Evolutionary conservation across 2,797 vertebrate genomes (phyloP).

Genomic region (Sebastes kiyomatsui): DNA sequence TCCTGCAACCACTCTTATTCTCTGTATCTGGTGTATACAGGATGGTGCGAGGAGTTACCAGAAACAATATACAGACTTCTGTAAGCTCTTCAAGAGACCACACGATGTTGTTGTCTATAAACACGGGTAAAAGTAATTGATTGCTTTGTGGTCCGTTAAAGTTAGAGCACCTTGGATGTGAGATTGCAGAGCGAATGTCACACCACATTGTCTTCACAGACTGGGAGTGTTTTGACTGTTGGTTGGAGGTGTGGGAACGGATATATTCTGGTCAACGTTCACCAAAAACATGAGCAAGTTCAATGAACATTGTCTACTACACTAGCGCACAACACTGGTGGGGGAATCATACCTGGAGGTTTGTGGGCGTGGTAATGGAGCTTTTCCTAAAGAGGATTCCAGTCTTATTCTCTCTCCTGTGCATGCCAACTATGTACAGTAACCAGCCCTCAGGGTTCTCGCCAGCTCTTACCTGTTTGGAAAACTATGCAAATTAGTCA

Average conservation of each 20-base stretch:
- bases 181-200: constrained; percentile 14
- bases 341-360: constrained; percentile 28
- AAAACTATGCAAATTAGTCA: constrained; percentile 50
- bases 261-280: not conserved
- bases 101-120: not conserved
- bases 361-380: constrained; percentile 37
- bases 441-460: constrained; percentile 41
- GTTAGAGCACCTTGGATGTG: not conserved
- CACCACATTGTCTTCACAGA: not conserved
- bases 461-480: constrained; percentile 28
- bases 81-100: not conserved
- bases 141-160: not conserved
- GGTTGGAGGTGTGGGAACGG: constrained; percentile 6
- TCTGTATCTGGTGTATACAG: not conserved
- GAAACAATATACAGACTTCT: not conserved
- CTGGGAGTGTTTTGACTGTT: constrained; percentile 27
- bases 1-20: not conserved
- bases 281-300: not conserved
- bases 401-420: constrained; percentile 34
- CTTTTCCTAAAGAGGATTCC: constrained; percentile 32
- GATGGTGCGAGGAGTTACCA: not conserved
- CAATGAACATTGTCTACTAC: not conserved
- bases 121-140: not conserved
- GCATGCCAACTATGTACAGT: constrained; percentile 48
- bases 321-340: not conserved